These are phyloP conservation scores for Crocallis elinguaria DNA, from an alignment of 2,888 invertebrate genomes.

Conservation along the genomic window DNA sequence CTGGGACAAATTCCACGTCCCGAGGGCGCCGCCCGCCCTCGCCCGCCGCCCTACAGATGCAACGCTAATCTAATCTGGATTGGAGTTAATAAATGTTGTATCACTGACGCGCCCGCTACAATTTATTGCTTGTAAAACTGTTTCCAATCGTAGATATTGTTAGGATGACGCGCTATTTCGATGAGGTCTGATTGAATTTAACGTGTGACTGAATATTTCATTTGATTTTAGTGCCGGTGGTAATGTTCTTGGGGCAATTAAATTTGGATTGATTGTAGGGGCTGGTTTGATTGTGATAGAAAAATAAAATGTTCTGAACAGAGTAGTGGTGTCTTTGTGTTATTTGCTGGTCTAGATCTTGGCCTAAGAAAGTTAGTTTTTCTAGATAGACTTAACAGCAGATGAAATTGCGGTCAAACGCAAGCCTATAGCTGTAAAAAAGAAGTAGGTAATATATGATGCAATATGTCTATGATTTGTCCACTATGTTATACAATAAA, in stretches of 20 bases:
- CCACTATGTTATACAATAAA: too few species aligned
- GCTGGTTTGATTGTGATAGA: conserved; percentile 11
- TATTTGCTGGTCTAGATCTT: background rate
- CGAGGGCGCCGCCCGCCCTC: conserved; percentile 55
- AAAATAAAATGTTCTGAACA: background rate
- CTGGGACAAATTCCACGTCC: conserved; percentile 79
- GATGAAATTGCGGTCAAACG: too few species aligned
- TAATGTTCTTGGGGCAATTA: conserved; percentile 49
- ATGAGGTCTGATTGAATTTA: conserved; percentile 77
- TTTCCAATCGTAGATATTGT: conserved; percentile 82
- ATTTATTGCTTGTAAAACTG: conserved; percentile 85
- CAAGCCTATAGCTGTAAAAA: too few species aligned
- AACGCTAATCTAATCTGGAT: conserved; percentile 83
- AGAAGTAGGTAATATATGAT: too few species aligned
- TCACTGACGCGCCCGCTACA: conserved; percentile 73
- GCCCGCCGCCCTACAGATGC: conserved; percentile 63
- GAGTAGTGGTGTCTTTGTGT: background rate
- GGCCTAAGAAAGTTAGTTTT: too few species aligned
- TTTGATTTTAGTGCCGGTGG: conserved; percentile 51
- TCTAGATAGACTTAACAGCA: too few species aligned
- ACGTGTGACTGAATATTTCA: conserved; percentile 67
- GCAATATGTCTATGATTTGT: too few species aligned
- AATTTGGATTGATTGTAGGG: conserved; percentile 40
- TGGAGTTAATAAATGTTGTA: conserved; percentile 84
- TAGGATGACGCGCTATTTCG: conserved; percentile 68